Base-by-base conservation (phyloP, 2,888 invertebrate species). In the Polymixis flavicincta region DNA sequence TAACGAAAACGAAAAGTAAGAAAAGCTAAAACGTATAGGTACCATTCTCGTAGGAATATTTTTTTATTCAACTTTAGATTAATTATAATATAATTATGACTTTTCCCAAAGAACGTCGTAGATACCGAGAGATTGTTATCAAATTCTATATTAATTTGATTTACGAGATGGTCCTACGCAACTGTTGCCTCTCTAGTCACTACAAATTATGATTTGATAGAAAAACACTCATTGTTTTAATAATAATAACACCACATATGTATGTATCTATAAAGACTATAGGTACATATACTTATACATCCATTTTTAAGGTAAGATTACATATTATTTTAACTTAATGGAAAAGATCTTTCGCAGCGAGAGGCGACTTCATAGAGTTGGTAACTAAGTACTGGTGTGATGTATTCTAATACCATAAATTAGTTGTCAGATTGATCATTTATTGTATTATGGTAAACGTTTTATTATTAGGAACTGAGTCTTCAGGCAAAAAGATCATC, bases 401-500 rank as follows among this genome's bases (percentile, higher is more conserved):
- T 1, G 19, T n/a, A 4, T n/a, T 22, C 14, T 25, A 37, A 11
- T 25, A 54, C 22, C 22, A 32, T 22, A 14, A 32, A 22, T 64
- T 48, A 52, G 32, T 11, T 3, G 32, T 17, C 66, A 48, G 13
- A 17, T 25, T 22, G 48, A 65, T 65, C 6, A n/a, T 13, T 55
- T 17, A 28, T 55, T 7, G 5, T n/a, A 1, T 28, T 25, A 14
- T n/a, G 25, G 2, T 57, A 25, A 17, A 1, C 17, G 52, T 17
- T 54, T 68, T 63, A 54, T 32, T 60, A 37, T 14, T 61, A 76
- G 76, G 37, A 37, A 5, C 3, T 37, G 3, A 37, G 32, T 22
- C 60, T 22, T 50, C 54, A 37, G n/a, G 17, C 11, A 61, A 67
- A 76, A 55, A 19, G n/a, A n/a, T n/a, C n/a, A n/a, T n/a, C n/a